These are phyloP conservation scores for Andricus curvator DNA, from an alignment of 2,888 invertebrate species.

Conservation along the genomic window DNA sequence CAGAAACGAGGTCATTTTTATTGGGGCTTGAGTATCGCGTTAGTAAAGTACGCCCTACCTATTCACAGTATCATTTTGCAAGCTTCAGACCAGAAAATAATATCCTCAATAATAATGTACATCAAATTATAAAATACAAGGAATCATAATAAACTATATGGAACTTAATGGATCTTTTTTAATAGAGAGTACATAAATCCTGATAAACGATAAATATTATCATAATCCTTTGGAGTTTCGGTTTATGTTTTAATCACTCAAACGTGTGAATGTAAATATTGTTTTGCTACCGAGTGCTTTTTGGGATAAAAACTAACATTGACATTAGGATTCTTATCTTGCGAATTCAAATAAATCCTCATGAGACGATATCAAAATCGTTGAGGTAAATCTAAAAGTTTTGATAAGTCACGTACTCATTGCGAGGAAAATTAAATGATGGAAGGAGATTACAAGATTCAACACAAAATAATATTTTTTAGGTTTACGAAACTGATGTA, in stretches of 20 bases:
- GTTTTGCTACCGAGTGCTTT: neutral
- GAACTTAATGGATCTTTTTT: too few species aligned
- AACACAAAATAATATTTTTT: neutral
- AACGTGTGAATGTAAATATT: neutral
- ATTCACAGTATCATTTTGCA: constrained; percentile 22
- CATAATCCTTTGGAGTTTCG: too few species aligned
- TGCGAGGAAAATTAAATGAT: neutral
- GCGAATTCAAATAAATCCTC: neutral
- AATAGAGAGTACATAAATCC: too few species aligned
- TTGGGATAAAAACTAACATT: neutral
- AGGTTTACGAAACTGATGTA: neutral
- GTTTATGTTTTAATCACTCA: too few species aligned
- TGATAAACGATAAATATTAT: too few species aligned
- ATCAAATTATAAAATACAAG: neutral
- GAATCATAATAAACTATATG: neutral
- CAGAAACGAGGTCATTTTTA: constrained; percentile 73
- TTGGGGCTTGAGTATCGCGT: constrained; percentile 56
- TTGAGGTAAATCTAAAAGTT: neutral
- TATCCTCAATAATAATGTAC: constrained; percentile 25
- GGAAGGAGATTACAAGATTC: neutral
- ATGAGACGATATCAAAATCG: neutral
- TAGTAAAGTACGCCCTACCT: constrained; percentile 35
- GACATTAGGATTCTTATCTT: neutral
- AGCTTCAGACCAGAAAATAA: constrained; percentile 3
- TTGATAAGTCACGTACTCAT: neutral